Conservation (phyloP, 2,113 vertebrate genomes). For the Alosa alosa region DNA sequence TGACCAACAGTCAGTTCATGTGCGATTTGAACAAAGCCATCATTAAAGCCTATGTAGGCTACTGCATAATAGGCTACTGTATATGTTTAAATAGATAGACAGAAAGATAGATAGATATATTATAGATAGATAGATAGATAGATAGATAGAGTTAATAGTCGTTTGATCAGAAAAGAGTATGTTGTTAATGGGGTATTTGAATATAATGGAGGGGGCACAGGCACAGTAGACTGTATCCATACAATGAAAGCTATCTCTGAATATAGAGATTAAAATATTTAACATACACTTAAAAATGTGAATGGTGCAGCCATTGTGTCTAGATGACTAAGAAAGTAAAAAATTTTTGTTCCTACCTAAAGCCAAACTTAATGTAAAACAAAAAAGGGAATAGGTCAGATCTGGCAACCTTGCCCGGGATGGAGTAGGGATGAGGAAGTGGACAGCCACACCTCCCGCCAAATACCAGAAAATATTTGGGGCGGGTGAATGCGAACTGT, state of each 20-base stretch:
- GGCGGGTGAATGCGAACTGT: not conserved
- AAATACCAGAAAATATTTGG: slow-evolving; percentile 11
- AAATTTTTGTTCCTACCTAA: not conserved
- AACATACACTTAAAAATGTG: too few relatives aligned
- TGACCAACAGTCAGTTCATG: too few relatives aligned
- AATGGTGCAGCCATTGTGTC: not conserved
- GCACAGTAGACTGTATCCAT: not conserved
- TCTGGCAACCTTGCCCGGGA: slow-evolving; percentile 26
- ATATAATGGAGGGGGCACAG: not conserved
- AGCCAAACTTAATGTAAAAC: too few relatives aligned
- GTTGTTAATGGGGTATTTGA: not conserved
- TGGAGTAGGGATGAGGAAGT: slow-evolving; percentile 29
- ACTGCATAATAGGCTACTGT: too few relatives aligned
- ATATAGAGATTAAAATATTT: too few relatives aligned
- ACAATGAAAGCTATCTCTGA: not conserved
- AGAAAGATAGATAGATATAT: not conserved
- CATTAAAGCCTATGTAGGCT: too few relatives aligned
- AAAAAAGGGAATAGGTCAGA: not conserved
- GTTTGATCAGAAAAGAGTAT: too few relatives aligned
- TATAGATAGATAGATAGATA: not conserved
- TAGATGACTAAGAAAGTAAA: not conserved
- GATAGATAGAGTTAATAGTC: not conserved
- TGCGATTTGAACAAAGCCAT: too few relatives aligned
- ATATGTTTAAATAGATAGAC: too few relatives aligned
- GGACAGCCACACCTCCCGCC: not conserved